phyloP scores from a whole-genome alignment of 2,888 invertebrate species.

The Lycocerus yunnanus region DNA sequence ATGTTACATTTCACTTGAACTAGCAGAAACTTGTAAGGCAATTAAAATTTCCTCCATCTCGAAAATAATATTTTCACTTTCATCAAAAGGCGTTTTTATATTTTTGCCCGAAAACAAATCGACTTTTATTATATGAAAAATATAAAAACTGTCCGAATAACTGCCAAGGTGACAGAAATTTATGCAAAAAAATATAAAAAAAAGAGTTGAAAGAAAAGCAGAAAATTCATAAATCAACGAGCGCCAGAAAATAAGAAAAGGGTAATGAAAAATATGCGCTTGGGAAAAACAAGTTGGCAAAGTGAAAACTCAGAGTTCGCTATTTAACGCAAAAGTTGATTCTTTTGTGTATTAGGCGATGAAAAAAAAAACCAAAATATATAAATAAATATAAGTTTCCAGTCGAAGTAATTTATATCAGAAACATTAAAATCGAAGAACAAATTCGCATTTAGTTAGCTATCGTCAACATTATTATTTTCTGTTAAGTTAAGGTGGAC shows the following conservation, averaged over 20 bases:
- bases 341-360: slow-evolving; percentile 5
- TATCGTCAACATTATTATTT: no score
- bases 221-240: slow-evolving; percentile 29
- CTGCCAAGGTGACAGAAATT: slow-evolving; percentile 31
- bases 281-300: slow-evolving; percentile 25
- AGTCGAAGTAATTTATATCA: neutral
- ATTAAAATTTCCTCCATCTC: neutral
- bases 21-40: slow-evolving; percentile 10
- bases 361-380: slow-evolving; percentile 15
- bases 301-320: slow-evolving; percentile 13
- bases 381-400: slow-evolving; percentile 6
- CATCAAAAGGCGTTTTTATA: neutral
- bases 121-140: slow-evolving; percentile 27
- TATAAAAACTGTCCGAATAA: slow-evolving; percentile 29
- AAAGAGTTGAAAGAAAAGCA: slow-evolving; percentile 18
- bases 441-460: neutral
- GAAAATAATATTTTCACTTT: neutral
- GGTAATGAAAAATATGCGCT: slow-evolving; percentile 27
- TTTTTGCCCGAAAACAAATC: slow-evolving; percentile 9
- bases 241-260: slow-evolving; percentile 22
- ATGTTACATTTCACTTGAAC: slow-evolving; percentile 18
- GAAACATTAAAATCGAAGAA: neutral
- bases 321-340: slow-evolving; percentile 8
- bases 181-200: slow-evolving; percentile 29
- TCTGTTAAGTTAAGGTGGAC: neutral